Evolutionary conservation across 2,888 invertebrate species (phyloP).

Genomic region (Pseudeuparius sepicola): DNA sequence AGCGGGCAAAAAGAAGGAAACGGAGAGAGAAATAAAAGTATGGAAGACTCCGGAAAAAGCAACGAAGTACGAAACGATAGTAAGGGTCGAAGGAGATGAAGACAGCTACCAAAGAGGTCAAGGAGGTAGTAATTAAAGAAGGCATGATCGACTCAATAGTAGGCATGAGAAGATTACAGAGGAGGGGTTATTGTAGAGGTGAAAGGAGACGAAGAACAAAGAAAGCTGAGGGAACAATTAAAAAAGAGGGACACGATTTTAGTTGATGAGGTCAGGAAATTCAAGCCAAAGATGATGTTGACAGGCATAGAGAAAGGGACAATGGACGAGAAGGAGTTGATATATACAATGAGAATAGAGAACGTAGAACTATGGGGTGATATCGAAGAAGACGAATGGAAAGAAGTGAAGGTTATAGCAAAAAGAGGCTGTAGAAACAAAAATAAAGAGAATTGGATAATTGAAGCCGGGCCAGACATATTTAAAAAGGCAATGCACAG

Average conservation of each 20-base stretch:
- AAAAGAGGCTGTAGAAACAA: not conserved
- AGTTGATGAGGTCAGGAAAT: too few species aligned
- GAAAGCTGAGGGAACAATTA: not conserved
- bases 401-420: not conserved
- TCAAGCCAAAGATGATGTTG: too few species aligned
- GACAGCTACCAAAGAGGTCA: not conserved
- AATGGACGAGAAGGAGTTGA: too few species aligned
- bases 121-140: not conserved
- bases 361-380: too few species aligned
- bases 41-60: too few species aligned
- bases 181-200: not conserved
- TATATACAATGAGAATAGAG: too few species aligned
- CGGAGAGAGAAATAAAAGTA: too few species aligned
- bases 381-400: too few species aligned
- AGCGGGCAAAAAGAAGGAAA: too few species aligned
- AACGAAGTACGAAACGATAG: not conserved
- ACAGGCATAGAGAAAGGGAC: too few species aligned
- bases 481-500: not conserved
- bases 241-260: not conserved
- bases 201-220: not conserved
- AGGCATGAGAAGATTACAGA: not conserved
- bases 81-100: not conserved
- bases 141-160: not conserved
- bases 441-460: not conserved
- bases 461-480: not conserved